Evolutionary conservation across 2,113 vertebrate genomes (phyloP).

Genomic region (Myrmophylax atrothorax): DNA sequence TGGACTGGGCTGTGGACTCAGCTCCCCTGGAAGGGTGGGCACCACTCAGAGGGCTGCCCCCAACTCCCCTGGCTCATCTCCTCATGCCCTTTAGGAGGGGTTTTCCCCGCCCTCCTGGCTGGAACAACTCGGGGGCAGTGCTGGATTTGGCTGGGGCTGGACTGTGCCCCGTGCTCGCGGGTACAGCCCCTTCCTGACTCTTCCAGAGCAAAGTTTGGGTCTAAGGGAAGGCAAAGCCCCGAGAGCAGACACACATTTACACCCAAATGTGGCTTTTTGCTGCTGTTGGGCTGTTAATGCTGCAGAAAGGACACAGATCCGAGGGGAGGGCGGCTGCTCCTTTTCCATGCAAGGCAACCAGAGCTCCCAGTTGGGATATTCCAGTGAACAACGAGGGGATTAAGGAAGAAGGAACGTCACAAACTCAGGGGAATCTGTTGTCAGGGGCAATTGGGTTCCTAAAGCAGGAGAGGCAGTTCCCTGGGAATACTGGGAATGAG

Average conservation of each 20-base stretch:
- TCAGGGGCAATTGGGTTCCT: rapidly evolving
- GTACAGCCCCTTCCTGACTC: rapidly evolving
- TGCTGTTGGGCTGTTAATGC: background rate
- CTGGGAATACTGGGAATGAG: background rate
- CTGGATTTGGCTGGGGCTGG: rapidly evolving
- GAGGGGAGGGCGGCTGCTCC: background rate
- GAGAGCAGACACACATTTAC: background rate
- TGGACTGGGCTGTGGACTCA: rapidly evolving
- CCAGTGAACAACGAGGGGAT: rapidly evolving
- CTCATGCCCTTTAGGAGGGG: rapidly evolving
- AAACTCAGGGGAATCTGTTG: rapidly evolving
- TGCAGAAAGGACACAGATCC: background rate
- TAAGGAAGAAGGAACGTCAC: background rate
- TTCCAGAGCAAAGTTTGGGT: background rate
- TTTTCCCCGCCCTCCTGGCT: background rate
- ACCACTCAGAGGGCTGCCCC: background rate
- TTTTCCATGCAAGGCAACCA: rapidly evolving
- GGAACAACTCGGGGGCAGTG: rapidly evolving
- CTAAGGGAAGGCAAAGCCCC: background rate
- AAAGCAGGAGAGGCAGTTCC: background rate
- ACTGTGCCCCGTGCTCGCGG: background rate
- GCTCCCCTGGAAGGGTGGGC: background rate
- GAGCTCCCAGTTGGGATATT: rapidly evolving
- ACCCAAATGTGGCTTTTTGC: background rate
- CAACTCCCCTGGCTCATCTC: rapidly evolving